These are phyloP conservation scores for Mirounga angustirostris DNA, from an alignment of 2,113 vertebrate genomes.

Conservation along the genomic window DNA sequence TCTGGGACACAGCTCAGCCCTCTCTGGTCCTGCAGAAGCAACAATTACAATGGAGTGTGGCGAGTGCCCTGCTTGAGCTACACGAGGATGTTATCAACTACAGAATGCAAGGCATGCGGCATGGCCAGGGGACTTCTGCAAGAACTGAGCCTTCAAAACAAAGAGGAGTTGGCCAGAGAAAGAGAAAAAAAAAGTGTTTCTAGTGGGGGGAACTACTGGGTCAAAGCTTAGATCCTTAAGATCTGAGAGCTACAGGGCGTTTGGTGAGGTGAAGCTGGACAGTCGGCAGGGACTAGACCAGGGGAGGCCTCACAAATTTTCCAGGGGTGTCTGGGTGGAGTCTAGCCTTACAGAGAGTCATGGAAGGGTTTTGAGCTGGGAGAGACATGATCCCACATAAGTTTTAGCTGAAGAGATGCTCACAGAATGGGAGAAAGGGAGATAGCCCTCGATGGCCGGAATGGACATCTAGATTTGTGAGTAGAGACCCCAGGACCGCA, in stretches of 20 bases:
- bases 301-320: no score
- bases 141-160: not conserved
- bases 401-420: not conserved
- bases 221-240: not conserved
- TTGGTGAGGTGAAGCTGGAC: not conserved
- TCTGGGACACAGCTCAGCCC: accelerated
- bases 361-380: not conserved
- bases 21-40: not conserved
- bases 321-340: not conserved
- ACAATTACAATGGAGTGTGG: accelerated
- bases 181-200: not conserved
- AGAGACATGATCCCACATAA: not conserved
- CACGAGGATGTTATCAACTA: not conserved
- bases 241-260: not conserved
- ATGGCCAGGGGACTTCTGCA: not conserved
- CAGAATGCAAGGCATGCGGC: not conserved
- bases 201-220: accelerated
- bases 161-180: not conserved
- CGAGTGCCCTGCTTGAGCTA: not conserved
- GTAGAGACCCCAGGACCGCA: not conserved
- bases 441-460: accelerated
- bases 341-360: not conserved
- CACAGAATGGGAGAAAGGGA: not conserved
- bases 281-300: not conserved
- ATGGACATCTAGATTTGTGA: not conserved